These are phyloP conservation scores for Callithrix jacchus DNA, from an alignment of 2,113 vertebrate species.

Conservation along the genomic window DNA sequence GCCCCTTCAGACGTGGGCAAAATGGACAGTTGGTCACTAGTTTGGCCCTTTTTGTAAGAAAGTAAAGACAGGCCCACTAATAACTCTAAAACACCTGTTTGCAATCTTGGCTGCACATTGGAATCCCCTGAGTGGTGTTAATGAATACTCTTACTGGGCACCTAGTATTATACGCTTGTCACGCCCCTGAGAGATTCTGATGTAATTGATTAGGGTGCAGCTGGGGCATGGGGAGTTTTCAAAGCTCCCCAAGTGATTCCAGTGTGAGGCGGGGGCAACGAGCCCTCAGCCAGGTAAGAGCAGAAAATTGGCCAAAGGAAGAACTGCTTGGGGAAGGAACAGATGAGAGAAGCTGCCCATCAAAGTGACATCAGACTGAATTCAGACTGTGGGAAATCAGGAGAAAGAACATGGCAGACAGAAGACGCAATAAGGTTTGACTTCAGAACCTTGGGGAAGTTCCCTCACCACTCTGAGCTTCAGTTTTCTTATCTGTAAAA, in stretches of 20 bases:
- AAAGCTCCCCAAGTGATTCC: neutral
- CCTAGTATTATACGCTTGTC: neutral
- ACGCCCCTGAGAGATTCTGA: neutral
- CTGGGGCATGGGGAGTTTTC: neutral
- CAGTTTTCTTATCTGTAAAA: constrained; percentile 2
- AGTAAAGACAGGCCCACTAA: neutral
- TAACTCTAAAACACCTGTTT: neutral
- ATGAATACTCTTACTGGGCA: neutral
- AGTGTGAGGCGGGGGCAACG: neutral
- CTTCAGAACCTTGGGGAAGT: neutral
- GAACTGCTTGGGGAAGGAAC: neutral
- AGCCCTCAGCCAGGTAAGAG: neutral
- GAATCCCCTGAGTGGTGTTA: neutral
- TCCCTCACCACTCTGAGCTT: neutral
- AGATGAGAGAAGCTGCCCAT: neutral
- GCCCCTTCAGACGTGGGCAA: neutral
- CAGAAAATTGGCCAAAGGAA: neutral
- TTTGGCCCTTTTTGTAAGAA: neutral
- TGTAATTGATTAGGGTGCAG: too few species aligned
- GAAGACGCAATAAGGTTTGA: neutral
- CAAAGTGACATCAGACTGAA: neutral
- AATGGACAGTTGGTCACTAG: neutral
- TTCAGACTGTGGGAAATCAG: neutral
- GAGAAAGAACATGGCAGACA: neutral
- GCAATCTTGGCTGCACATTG: neutral